Conservation (phyloP, 2,113 vertebrate genomes). For the Clinocottus analis region DNA sequence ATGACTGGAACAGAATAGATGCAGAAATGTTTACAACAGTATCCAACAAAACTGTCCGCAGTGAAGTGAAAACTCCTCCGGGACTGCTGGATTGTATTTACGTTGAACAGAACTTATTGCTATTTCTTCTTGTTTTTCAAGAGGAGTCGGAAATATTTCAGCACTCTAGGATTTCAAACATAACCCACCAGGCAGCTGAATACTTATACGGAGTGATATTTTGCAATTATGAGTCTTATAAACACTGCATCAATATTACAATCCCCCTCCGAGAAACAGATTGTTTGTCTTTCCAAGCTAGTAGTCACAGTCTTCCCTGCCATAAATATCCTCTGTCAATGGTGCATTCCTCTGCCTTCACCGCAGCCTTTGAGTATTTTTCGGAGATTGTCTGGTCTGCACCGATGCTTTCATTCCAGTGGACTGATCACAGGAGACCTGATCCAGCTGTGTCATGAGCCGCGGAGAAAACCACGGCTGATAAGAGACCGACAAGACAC, state of each 20-base stretch:
- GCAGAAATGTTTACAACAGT: slow-evolving; percentile 24
- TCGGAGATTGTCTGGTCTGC: slow-evolving; percentile 69
- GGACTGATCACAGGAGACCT: slow-evolving; percentile 77
- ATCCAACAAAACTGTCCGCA: slow-evolving; percentile 48
- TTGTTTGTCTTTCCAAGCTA: slow-evolving; percentile 76
- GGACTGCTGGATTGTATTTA: slow-evolving; percentile 48
- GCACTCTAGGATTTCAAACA: slow-evolving; percentile 53
- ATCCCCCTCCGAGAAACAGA: slow-evolving; percentile 58
- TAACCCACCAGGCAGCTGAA: slow-evolving; percentile 54
- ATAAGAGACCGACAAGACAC: slow-evolving; percentile 71
- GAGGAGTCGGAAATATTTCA: slow-evolving; percentile 44
- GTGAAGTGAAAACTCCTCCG: slow-evolving; percentile 43
- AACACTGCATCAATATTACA: slow-evolving; percentile 70
- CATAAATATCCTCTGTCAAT: slow-evolving; percentile 75
- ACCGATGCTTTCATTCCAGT: slow-evolving; percentile 72
- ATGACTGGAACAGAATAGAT: slow-evolving; percentile 40
- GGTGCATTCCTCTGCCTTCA: slow-evolving; percentile 71
- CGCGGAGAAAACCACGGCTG: slow-evolving; percentile 61
- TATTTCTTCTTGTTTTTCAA: slow-evolving; percentile 56
- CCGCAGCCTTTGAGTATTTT: slow-evolving; percentile 70
- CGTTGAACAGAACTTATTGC: slow-evolving; percentile 43
- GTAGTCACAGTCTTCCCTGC: slow-evolving; percentile 65
- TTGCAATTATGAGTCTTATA: slow-evolving; percentile 69
- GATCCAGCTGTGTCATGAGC: slow-evolving; percentile 76
- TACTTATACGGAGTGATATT: slow-evolving; percentile 60